A percentile compares a stretch with the other conserved stretches of the same genome.
phyloP scores from a whole-genome alignment of 2,113 vertebrate species.

The Myiozetetes cayanensis region DNA sequence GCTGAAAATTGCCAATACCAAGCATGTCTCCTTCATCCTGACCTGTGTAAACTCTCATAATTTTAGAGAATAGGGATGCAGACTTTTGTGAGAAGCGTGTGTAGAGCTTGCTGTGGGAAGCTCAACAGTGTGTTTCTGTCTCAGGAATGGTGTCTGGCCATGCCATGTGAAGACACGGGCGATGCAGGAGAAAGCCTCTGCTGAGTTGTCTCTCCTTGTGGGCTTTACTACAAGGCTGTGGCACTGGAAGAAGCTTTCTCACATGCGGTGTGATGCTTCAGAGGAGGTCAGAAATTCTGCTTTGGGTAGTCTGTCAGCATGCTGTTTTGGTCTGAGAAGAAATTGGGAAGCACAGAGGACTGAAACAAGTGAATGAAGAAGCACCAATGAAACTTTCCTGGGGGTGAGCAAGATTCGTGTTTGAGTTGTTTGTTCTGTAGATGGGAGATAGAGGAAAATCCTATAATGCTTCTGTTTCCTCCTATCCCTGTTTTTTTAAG shows the following conservation, averaged over 20 bases:
- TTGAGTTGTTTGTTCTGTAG: background rate
- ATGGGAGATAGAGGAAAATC: background rate
- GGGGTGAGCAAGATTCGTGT: background rate
- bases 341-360: background rate
- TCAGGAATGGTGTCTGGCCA: background rate
- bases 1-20: background rate
- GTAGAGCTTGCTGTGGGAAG: background rate
- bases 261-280: background rate
- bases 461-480: background rate
- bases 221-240: background rate
- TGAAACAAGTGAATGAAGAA: background rate
- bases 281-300: background rate
- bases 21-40: background rate
- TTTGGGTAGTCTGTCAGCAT: background rate
- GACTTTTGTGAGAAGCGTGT: background rate
- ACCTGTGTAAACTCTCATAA: background rate
- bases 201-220: background rate
- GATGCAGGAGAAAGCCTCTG: background rate
- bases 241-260: background rate
- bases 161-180: fast-evolving
- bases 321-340: background rate
- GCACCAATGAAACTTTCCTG: background rate
- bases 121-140: background rate
- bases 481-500: background rate
- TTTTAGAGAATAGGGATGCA: background rate